Percentiles rank a stretch among this genome's conserved stretches.
These are phyloP conservation scores for Danio aesculapii DNA, from an alignment of 2,797 vertebrate species.

Conservation along the genomic window DNA sequence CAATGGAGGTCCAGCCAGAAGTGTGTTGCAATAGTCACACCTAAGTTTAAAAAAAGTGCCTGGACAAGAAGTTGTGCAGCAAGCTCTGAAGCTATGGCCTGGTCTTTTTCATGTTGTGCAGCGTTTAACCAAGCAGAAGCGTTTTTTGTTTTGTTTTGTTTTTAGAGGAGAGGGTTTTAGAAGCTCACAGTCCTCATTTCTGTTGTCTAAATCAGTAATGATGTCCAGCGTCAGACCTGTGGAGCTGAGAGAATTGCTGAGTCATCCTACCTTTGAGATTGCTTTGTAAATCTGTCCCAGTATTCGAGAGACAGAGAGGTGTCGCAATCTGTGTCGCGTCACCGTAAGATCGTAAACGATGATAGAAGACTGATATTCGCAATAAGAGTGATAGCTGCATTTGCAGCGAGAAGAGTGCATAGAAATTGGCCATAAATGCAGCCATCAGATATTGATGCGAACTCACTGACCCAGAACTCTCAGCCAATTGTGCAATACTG, in stretches of 20 bases:
- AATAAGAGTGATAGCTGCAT: not conserved
- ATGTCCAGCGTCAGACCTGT: not conserved
- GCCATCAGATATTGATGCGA: conserved; percentile 15
- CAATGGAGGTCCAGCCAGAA: no score
- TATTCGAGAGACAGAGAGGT: not conserved
- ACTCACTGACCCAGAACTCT: conserved; percentile 35
- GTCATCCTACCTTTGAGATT: not conserved
- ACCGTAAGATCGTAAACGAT: conserved; percentile 17
- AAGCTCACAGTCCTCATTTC: not conserved
- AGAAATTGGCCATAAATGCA: conserved; percentile 11
- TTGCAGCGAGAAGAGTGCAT: not conserved
- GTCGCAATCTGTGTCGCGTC: conserved; percentile 11
- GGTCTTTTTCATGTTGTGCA: no score
- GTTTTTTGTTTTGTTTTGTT: no score
- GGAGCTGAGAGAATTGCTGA: not conserved
- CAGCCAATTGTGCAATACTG: conserved; percentile 28
- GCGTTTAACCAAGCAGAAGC: no score
- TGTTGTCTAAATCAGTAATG: not conserved
- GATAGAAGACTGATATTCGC: conserved; percentile 14
- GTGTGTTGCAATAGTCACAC: no score
- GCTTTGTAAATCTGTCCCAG: not conserved
- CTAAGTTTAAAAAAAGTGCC: no score
- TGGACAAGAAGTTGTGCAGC: no score
- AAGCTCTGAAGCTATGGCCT: no score
- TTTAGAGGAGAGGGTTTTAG: no score